A percentile compares a stretch with the other conserved stretches of the same genome.
Conservation (phyloP, 2,113 vertebrate species). For the Phoxinus phoxinus region DNA sequence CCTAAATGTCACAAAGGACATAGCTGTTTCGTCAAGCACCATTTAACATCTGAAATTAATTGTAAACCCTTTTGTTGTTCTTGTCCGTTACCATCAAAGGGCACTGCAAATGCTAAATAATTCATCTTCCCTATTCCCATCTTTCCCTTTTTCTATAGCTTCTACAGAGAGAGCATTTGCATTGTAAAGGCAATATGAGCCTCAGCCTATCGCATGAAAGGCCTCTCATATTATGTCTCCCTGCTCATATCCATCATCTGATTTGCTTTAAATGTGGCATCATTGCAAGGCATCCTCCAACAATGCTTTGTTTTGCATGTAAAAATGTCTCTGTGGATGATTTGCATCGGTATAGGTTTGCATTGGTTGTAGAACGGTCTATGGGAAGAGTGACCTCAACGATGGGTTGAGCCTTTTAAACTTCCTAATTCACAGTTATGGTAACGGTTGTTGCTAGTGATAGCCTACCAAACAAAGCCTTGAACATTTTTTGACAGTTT, state of each 20-base stretch:
- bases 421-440: slow-evolving; percentile 57
- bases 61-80: not conserved
- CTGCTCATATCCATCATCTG: slow-evolving; percentile 8
- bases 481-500: not conserved
- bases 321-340: slow-evolving; percentile 50
- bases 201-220: slow-evolving; percentile 47
- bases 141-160: not conserved
- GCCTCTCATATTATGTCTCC: slow-evolving; percentile 53
- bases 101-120: slow-evolving; percentile 21
- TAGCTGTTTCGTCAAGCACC: not conserved
- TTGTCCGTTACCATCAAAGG: slow-evolving; percentile 47
- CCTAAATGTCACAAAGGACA: not conserved
- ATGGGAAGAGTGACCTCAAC: slow-evolving; percentile 55
- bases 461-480: slow-evolving; percentile 6
- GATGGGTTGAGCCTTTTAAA: slow-evolving; percentile 54
- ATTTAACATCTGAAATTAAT: slow-evolving; percentile 16
- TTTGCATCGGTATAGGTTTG: slow-evolving; percentile 68
- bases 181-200: slow-evolving; percentile 61
- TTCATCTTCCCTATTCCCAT: not conserved
- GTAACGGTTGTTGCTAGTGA: slow-evolving; percentile 56
- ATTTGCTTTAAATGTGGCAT: slow-evolving; percentile 37
- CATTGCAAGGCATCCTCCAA: slow-evolving; percentile 24
- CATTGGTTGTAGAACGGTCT: slow-evolving; percentile 60
- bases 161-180: slow-evolving; percentile 60
- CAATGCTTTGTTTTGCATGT: slow-evolving; percentile 70